Evolutionary conservation across 2,888 invertebrate species (phyloP).

Genomic region (Electrophaes corylata): DNA sequence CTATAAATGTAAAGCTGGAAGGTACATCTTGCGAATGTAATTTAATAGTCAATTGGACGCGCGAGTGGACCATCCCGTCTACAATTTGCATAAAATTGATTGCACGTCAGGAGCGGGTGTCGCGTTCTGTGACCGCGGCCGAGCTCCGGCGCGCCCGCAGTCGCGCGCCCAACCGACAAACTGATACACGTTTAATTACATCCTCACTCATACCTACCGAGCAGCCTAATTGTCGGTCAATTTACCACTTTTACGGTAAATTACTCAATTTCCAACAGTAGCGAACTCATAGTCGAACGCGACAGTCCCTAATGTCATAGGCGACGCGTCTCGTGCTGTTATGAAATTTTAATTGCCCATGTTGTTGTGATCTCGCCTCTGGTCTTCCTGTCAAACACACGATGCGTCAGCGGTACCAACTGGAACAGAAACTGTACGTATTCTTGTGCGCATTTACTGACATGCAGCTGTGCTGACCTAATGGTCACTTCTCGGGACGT

Average conservation of each 20-base stretch:
- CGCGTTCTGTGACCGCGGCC: conserved; percentile 56
- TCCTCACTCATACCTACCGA: conserved; percentile 56
- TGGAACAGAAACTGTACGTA: conserved; percentile 81
- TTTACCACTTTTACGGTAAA: conserved; percentile 67
- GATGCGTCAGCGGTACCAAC: conserved; percentile 81
- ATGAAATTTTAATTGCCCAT: conserved; percentile 56
- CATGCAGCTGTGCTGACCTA: conserved; percentile 51
- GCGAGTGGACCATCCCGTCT: conserved; percentile 64
- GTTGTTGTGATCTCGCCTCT: conserved; percentile 60
- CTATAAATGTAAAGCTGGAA: conserved; percentile 40
- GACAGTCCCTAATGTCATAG: conserved; percentile 48
- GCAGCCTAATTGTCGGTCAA: conserved; percentile 63
- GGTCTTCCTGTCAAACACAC: conserved; percentile 49
- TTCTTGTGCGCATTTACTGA: conserved; percentile 44
- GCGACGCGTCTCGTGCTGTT: conserved; percentile 59
- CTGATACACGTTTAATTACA: conserved; percentile 82
- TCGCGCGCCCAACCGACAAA: conserved; percentile 78
- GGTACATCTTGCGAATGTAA: conserved; percentile 48
- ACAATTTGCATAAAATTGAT: conserved; percentile 82
- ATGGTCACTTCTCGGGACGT: conserved; percentile 51
- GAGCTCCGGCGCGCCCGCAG: conserved; percentile 58
- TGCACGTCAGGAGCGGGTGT: conserved; percentile 63
- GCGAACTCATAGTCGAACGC: conserved; percentile 9
- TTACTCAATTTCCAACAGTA: conserved; percentile 56
- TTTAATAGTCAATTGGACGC: conserved; percentile 62